Base-by-base conservation (phyloP, 2,113 vertebrate species). In the western clawed frog (Xenopus tropicalis) region DNA sequence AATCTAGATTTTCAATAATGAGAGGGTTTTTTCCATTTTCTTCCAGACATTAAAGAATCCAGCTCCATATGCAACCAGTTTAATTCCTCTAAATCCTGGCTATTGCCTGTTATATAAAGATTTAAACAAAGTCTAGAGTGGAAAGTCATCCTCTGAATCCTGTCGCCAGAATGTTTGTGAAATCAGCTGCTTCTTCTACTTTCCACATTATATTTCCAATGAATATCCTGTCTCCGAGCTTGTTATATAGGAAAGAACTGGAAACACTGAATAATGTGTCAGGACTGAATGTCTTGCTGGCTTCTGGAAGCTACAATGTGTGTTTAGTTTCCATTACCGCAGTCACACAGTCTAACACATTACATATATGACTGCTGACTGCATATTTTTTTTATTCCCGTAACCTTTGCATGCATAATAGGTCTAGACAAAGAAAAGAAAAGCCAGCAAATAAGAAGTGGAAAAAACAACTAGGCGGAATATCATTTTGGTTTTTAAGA, bases 131-230 rank as follows among this genome's bases (percentile, higher is more conserved):
- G 72, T 62, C 21, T 65, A 25, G 54, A 59, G 62, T 66, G 37
- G 66, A 75, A 74, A 43, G 29, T 61, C 43, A 22, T 61, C 1
- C 4, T 43, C 24, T 48, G 59, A 21, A 20, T 43, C n/a, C 17
- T 43, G 24, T 19, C 21, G 73, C 58, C 66, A 69, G 29, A 42
- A 46, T 66, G 42, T 62, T 63, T 56, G 46, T 17, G 63, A 63
- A 75, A 62, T 54, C 57, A 23, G 42, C 57, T 75, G 54, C 11
- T 69, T 63, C 65, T 63, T 61, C 58, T 11, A 63, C 25, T 75
- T 69, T 75, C 73, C 73, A 75, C 61, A 75, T 75, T 68, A 74
- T 57, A 69, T 62, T 74, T 75, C 52, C 24, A 69, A 42, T 75
- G 44, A n/a, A 75, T 69, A 74, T 74, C 57, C 72, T 69, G 72